Conservation (phyloP, 2,797 vertebrate species). For the Danio kyathit region DNA sequence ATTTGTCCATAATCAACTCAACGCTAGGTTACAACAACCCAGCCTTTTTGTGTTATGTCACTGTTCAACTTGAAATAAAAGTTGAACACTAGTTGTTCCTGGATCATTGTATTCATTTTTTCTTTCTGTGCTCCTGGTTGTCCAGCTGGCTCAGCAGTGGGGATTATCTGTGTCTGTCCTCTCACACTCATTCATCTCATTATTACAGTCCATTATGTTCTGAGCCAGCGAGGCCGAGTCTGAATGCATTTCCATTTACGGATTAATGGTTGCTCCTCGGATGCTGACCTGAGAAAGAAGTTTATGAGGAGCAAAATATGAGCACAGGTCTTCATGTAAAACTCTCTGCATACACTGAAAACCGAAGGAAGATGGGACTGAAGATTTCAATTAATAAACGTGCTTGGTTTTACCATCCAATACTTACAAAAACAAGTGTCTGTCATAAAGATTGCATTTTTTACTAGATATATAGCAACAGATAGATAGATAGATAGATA, state of each 20-base stretch:
- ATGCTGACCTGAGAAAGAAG: slow-evolving; percentile 20
- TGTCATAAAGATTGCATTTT: no score
- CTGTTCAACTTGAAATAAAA: neutral
- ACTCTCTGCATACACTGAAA: neutral
- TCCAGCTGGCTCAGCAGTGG: slow-evolving; percentile 12
- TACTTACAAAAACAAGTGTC: no score
- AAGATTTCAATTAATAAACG: neutral
- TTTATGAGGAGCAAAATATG: neutral
- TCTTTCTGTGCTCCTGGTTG: slow-evolving; percentile 16
- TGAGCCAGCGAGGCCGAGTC: slow-evolving; percentile 11
- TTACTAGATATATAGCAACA: no score
- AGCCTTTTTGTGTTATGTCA: neutral
- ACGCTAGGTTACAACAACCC: no score
- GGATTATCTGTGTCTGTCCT: slow-evolving; percentile 52
- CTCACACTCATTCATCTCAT: slow-evolving; percentile 47
- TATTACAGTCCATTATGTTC: slow-evolving; percentile 53
- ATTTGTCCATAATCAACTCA: neutral
- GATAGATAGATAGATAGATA: no score
- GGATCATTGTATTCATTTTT: neutral
- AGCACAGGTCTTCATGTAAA: slow-evolving; percentile 15
- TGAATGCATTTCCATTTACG: slow-evolving; percentile 50
- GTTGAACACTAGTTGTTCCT: neutral
- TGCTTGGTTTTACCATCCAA: neutral
- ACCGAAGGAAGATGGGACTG: neutral
- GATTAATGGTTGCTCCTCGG: slow-evolving; percentile 49